Conservation (phyloP, 2,113 vertebrate genomes). For the Actenoides hombroni region DNA sequence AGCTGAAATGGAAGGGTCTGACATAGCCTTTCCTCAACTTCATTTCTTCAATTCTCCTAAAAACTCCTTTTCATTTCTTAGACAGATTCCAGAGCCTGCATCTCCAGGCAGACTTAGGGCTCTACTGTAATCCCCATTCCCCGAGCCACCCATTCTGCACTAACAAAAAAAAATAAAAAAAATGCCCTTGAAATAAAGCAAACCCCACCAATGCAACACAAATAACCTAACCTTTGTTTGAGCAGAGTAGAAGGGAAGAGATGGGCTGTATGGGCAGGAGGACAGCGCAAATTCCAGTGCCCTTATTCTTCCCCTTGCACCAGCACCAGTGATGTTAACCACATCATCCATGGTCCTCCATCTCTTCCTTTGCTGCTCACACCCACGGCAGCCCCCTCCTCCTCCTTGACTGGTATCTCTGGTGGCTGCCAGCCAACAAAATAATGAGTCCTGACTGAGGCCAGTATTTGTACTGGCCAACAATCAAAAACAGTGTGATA, state of each 20-base stretch:
- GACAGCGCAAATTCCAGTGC: fast-evolving
- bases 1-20: not conserved
- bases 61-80: not conserved
- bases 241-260: not conserved
- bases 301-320: not conserved
- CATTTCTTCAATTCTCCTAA: not conserved
- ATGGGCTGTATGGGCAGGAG: not conserved
- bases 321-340: not conserved
- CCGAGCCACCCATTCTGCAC: fast-evolving
- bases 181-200: not conserved
- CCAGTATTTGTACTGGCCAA: not conserved
- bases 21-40: not conserved
- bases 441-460: not conserved
- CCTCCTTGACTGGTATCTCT: not conserved
- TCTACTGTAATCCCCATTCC: not conserved
- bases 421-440: not conserved
- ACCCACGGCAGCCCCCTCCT: not conserved
- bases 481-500: not conserved
- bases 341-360: not conserved
- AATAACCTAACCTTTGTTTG: not conserved
- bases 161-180: not conserved
- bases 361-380: not conserved
- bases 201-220: not conserved
- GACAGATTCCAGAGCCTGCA: not conserved
- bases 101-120: not conserved